phyloP scores from a whole-genome alignment of 53 echinoderm and acorn worm species.

The Echinometra lucunter region DNA sequence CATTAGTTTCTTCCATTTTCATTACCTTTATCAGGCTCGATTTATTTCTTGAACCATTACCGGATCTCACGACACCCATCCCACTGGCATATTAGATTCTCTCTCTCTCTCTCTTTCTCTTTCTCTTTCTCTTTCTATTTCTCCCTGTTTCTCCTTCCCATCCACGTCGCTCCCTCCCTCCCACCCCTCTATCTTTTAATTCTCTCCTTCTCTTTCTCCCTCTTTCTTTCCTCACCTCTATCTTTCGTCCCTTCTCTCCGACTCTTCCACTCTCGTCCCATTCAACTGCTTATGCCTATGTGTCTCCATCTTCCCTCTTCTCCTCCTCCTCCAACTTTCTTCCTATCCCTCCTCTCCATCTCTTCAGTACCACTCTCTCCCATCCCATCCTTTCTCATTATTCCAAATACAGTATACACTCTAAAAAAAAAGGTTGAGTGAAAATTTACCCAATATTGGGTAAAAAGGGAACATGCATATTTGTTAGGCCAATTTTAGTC shows the following conservation, averaged over 20 bases:
- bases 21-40: too few relatives aligned
- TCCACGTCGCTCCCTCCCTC: background rate
- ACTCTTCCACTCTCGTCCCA: background rate
- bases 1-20: too few relatives aligned
- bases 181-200: background rate
- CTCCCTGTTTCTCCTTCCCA: background rate
- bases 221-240: too few relatives aligned
- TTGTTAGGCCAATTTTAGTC: too few relatives aligned
- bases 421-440: too few relatives aligned
- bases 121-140: background rate
- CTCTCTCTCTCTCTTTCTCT: background rate
- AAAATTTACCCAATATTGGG: too few relatives aligned
- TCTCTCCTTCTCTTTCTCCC: background rate
- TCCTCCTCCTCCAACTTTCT: background rate
- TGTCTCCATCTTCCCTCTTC: background rate
- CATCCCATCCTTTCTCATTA: too few relatives aligned
- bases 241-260: background rate
- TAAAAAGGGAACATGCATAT: too few relatives aligned
- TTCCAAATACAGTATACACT: too few relatives aligned
- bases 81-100: background rate
- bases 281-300: too few relatives aligned
- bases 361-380: background rate
- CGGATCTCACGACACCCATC: too few relatives aligned
- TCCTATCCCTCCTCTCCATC: background rate
- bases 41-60: too few relatives aligned